phyloP scores from a whole-genome alignment of 2,113 vertebrate species.

The Solenodon paradoxus region DNA sequence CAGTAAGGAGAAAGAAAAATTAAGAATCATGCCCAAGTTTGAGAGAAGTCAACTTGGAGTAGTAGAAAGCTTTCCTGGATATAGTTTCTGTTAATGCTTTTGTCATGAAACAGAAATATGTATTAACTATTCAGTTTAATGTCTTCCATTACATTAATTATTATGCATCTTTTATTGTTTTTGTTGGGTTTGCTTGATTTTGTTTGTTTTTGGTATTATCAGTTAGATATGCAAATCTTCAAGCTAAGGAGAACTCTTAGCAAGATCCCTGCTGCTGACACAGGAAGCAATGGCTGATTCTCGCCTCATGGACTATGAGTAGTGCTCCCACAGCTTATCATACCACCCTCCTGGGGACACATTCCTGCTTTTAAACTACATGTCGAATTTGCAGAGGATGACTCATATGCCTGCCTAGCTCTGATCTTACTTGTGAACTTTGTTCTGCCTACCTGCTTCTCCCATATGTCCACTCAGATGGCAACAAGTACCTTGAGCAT shows the following conservation, averaged over 20 bases:
- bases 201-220: neutral
- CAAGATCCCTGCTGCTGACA: neutral
- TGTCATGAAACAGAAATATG: neutral
- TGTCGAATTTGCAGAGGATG: too few relatives aligned
- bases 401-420: neutral
- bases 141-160: neutral
- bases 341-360: neutral
- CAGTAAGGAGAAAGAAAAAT: too few relatives aligned
- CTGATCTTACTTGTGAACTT: neutral
- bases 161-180: too few relatives aligned
- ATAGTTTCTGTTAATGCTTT: neutral
- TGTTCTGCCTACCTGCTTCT: neutral
- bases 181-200: neutral
- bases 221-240: neutral
- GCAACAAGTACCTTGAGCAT: neutral
- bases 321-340: neutral
- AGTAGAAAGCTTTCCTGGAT: neutral
- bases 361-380: too few relatives aligned
- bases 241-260: neutral
- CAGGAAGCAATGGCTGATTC: neutral
- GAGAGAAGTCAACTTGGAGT: neutral
- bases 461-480: neutral
- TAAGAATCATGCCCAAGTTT: neutral
- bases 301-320: neutral
- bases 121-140: neutral